These are phyloP conservation scores for Euborellia annulipes DNA, from an alignment of 1,140 invertebrate species.

Conservation along the genomic window DNA sequence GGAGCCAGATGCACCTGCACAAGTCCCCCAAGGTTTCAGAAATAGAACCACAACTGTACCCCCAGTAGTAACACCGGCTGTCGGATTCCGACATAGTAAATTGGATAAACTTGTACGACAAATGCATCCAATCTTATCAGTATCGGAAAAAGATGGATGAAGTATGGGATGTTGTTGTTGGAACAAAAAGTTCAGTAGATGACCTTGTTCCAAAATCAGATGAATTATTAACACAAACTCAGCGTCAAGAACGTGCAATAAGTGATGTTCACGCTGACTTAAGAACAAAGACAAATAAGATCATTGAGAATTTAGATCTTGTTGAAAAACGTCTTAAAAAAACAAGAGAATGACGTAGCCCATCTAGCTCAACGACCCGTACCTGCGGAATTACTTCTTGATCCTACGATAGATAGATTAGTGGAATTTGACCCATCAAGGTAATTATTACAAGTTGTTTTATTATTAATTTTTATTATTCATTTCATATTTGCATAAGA, in stretches of 20 bases:
- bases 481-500: no score
- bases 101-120: constrained; percentile 58
- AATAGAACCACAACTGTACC: constrained; percentile 35
- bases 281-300: constrained; percentile 63
- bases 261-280: constrained; percentile 73
- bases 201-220: constrained; percentile 71
- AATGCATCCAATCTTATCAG: constrained; percentile 65
- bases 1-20: constrained; percentile 26
- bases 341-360: constrained; percentile 48
- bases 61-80: constrained; percentile 32
- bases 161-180: constrained; percentile 74
- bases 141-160: constrained; percentile 79
- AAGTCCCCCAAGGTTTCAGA: constrained; percentile 20
- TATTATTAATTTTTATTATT: no score
- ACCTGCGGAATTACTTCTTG: constrained; percentile 50
- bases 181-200: constrained; percentile 70
- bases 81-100: constrained; percentile 34
- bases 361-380: constrained; percentile 49
- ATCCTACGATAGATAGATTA: constrained; percentile 57
- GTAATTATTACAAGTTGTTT: constrained; percentile 21
- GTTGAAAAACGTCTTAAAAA: constrained; percentile 69
- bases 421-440: constrained; percentile 57
- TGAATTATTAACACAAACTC: constrained; percentile 66
- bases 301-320: constrained; percentile 71
- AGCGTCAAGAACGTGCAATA: constrained; percentile 70